Conservation (phyloP, 2,113 vertebrate species). For the Psammodynastes pulverulentus region DNA sequence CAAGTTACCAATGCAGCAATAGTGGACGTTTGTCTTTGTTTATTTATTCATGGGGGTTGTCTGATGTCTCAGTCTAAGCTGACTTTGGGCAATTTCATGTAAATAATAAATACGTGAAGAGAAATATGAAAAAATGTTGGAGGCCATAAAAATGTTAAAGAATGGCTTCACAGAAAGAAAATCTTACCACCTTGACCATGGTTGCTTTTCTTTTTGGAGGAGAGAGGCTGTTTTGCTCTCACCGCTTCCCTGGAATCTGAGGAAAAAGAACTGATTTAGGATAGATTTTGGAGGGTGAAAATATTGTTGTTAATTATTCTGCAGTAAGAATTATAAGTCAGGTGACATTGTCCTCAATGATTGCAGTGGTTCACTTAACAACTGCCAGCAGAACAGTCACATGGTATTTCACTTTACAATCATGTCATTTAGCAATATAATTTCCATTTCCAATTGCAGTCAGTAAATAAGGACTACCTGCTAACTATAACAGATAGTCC, state of each 20-base stretch:
- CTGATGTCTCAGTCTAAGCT: background rate
- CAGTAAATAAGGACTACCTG: background rate
- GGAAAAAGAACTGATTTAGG: slow-evolving; percentile 6
- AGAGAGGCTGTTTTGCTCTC: background rate
- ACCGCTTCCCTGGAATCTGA: background rate
- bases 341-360: background rate
- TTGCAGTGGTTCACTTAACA: background rate
- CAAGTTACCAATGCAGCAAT: background rate
- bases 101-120: background rate
- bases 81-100: background rate
- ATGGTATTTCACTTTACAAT: background rate
- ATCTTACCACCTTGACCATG: background rate
- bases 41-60: background rate
- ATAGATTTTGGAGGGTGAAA: background rate
- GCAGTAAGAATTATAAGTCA: background rate
- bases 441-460: background rate
- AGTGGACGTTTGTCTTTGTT: background rate
- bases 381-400: background rate
- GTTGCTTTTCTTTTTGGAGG: background rate
- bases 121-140: background rate
- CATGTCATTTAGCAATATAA: background rate
- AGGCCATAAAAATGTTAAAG: background rate
- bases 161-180: background rate
- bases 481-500: background rate
- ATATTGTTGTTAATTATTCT: background rate